Conservation (phyloP, 2,888 invertebrate genomes). For the Meandrusa payeni region DNA sequence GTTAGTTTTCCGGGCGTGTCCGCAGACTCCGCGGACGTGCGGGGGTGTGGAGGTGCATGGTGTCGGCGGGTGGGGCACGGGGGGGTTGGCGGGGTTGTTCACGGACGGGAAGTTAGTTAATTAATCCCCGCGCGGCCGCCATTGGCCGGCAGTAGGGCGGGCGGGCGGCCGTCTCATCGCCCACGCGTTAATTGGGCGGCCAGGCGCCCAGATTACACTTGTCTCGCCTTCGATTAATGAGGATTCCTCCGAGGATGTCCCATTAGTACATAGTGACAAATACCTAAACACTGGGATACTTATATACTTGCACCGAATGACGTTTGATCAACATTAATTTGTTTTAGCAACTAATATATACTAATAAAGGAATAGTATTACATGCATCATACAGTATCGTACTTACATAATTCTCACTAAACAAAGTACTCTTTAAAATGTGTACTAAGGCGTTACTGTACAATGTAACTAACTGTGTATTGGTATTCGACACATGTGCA, state of each 20-base stretch:
- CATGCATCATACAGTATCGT: too few relatives aligned
- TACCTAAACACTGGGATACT: constrained; percentile 16
- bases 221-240: constrained; percentile 64
- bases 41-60: constrained; percentile 52
- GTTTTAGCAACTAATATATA: too few relatives aligned
- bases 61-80: constrained; percentile 40
- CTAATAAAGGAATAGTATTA: too few relatives aligned
- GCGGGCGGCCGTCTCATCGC: constrained; percentile 70
- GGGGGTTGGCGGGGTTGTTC: constrained; percentile 32
- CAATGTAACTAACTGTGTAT: too few relatives aligned
- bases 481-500: too few relatives aligned
- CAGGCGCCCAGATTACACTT: constrained; percentile 59
- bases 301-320: too few relatives aligned
- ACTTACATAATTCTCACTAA: too few relatives aligned
- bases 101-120: constrained; percentile 76
- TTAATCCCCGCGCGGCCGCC: constrained; percentile 78
- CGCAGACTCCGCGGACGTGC: constrained; percentile 68
- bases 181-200: constrained; percentile 79
- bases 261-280: constrained; percentile 28
- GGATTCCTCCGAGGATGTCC: constrained; percentile 44
- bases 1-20: constrained; percentile 81
- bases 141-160: constrained; percentile 68
- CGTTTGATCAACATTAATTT: too few relatives aligned
- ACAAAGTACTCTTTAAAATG: too few relatives aligned
- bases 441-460: too few relatives aligned